Evolutionary conservation across 2,113 vertebrate genomes (phyloP).

Genomic region (Indicator indicator): DNA sequence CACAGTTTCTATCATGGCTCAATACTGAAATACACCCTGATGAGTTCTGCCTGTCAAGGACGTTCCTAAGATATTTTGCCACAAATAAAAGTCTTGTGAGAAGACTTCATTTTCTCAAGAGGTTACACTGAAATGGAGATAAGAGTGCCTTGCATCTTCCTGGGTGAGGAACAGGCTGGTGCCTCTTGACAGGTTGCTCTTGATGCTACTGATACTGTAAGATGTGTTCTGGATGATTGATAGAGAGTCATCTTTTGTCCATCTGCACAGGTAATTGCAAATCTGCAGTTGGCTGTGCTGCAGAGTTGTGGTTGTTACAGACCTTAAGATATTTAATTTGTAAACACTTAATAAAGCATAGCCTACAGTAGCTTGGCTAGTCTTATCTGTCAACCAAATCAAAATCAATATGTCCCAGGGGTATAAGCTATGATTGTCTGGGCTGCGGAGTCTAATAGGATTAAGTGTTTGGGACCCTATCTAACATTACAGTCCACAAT

Average conservation of each 20-base stretch:
- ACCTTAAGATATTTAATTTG: constrained; percentile 80
- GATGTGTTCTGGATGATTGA: constrained; percentile 13
- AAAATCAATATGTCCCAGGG: constrained; percentile 78
- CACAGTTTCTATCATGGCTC: neutral
- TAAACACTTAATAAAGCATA: constrained; percentile 82
- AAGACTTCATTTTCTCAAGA: neutral
- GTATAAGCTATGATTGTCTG: constrained; percentile 76
- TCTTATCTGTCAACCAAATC: constrained; percentile 76
- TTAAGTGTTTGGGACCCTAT: constrained; percentile 80
- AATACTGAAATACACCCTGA: neutral
- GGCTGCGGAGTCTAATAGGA: constrained; percentile 79
- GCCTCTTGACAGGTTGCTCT: neutral
- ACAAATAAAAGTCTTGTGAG: neutral
- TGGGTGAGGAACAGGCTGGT: neutral
- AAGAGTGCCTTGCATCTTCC: neutral
- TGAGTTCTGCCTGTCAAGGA: neutral
- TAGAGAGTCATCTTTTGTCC: constrained; percentile 22
- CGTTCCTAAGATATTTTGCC: neutral
- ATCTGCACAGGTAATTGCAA: constrained; percentile 63
- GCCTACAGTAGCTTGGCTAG: constrained; percentile 72
- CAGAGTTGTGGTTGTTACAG: constrained; percentile 52
- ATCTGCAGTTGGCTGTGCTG: constrained; percentile 4
- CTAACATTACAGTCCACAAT: constrained; percentile 80
- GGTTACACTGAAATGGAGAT: neutral
- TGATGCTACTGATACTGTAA: neutral